Evolutionary conservation across 2,113 vertebrate genomes (phyloP), one percentile per base, ranked within the genome.

Genomic region (Coptodon rendalli): DNA sequence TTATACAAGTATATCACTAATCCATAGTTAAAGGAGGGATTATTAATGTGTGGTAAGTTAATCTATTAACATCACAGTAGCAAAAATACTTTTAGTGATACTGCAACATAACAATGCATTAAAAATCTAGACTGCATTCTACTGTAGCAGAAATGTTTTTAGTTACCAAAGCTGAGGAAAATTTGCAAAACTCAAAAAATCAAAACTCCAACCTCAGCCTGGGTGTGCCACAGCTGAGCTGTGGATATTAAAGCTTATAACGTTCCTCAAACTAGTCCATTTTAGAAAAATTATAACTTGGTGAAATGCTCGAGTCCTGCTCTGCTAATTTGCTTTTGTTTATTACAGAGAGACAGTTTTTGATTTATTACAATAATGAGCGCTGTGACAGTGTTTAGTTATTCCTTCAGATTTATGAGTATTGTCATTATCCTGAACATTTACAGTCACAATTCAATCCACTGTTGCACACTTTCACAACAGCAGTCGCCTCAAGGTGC

Each of bases 161-260:
- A 63, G 29, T 63, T 10, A 63, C 16, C 59, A 63, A n/a, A 63
- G 59, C 1, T 63, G 29, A 63, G 6, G 2, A 11, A 63, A 38
- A 38, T 38, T 38, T 9, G 36, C 36, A 9, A 38, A 9, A 36
- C 9, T 9, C 36, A 9, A 36, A 63, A 63, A 34, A 0, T 11
- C 9, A 0, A 19, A 66, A 66, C 59, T 34, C 0, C 29, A 1
- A 36, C 61, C 59, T 7, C 10, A 66, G 10, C 61, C 34, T 38
- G 34, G 6, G 10, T 22, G 61, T 38, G 34, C 34, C 61, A 22
- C 34, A 66, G 34, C 2, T 22, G 34, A 66, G 19, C 31, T 38
- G 10, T 38, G 0, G 34, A 38, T 66, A 66, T 38, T n/a, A 36
- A 36, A 63, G 14, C 6, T 0, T 57, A 14, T 57, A 31, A 0